phyloP scores from a whole-genome alignment of 1,140 invertebrate genomes.

The Oryzaephilus surinamensis region DNA sequence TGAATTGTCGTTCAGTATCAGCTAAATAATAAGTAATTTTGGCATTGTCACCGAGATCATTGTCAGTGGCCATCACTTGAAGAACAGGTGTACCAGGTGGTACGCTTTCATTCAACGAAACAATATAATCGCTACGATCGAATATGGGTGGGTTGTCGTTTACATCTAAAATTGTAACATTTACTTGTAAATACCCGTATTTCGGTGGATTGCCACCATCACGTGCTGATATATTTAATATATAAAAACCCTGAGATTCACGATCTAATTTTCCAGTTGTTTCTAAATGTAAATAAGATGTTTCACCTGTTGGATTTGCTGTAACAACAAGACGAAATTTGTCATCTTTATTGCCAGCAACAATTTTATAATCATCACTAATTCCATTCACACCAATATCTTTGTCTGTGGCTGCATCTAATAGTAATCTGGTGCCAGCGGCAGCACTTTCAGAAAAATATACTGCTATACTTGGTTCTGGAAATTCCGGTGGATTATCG shows the following conservation, averaged over 20 bases:
- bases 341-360: constrained; percentile 75
- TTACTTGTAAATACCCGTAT: constrained; percentile 78
- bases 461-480: constrained; percentile 73
- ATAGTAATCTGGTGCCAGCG: constrained; percentile 68
- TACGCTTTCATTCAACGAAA: constrained; percentile 84
- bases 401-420: constrained; percentile 78
- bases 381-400: constrained; percentile 81
- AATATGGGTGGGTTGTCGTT: constrained; percentile 94
- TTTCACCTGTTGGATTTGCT: constrained; percentile 77
- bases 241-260: constrained; percentile 72
- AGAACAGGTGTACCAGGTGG: constrained; percentile 76
- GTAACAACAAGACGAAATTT: constrained; percentile 81
- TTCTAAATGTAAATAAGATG: constrained; percentile 80
- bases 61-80: constrained; percentile 84
- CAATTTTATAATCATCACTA: constrained; percentile 76
- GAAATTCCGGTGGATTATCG: constrained; percentile 83
- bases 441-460: constrained; percentile 86
- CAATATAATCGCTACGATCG: constrained; percentile 84
- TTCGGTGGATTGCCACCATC: constrained; percentile 74
- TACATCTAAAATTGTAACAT: constrained; percentile 82
- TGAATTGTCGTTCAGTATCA: constrained; percentile 75
- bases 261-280: constrained; percentile 82
- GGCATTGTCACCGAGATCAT: constrained; percentile 86
- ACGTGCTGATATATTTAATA: constrained; percentile 78
- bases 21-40: constrained; percentile 81